phyloP scores from a whole-genome alignment of 2,797 vertebrate genomes.

The Sebastes aleutianus region DNA sequence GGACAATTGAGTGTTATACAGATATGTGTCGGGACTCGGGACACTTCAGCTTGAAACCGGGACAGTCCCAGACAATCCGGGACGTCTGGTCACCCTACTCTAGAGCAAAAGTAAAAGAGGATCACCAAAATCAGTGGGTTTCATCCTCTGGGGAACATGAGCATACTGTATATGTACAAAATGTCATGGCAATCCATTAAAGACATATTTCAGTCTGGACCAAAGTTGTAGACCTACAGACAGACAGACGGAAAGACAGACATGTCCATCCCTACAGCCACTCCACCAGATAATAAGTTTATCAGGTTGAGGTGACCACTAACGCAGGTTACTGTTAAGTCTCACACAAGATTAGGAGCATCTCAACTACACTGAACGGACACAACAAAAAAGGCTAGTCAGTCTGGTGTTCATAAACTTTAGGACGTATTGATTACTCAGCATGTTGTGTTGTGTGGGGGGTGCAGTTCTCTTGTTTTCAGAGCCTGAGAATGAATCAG shows the following conservation, averaged over 20 bases:
- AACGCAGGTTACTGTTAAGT: neutral
- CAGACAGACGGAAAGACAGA: neutral
- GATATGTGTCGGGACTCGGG: too few species aligned
- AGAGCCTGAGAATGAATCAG: slow-evolving; percentile 34
- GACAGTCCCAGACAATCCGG: too few species aligned
- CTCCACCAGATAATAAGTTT: neutral
- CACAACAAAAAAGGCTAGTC: slow-evolving; percentile 2
- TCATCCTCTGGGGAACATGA: neutral
- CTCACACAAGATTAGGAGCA: neutral
- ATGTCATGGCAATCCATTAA: neutral
- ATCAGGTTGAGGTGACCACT: too few species aligned
- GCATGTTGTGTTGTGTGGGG: slow-evolving; percentile 13
- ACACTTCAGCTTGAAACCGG: too few species aligned
- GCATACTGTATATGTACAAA: neutral
- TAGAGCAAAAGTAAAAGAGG: neutral
- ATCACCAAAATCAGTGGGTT: neutral
- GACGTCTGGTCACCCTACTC: too few species aligned
- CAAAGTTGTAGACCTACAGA: neutral
- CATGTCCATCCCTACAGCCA: neutral
- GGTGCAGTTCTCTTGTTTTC: slow-evolving; percentile 30
- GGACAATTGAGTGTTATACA: too few species aligned
- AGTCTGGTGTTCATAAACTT: slow-evolving; percentile 33
- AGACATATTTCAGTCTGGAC: neutral
- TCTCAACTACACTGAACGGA: neutral
- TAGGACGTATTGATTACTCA: slow-evolving; percentile 50